Percentiles rank a stretch among this genome's conserved stretches.
Conservation (phyloP, 2,113 vertebrate genomes). For the Poecile atricapillus region DNA sequence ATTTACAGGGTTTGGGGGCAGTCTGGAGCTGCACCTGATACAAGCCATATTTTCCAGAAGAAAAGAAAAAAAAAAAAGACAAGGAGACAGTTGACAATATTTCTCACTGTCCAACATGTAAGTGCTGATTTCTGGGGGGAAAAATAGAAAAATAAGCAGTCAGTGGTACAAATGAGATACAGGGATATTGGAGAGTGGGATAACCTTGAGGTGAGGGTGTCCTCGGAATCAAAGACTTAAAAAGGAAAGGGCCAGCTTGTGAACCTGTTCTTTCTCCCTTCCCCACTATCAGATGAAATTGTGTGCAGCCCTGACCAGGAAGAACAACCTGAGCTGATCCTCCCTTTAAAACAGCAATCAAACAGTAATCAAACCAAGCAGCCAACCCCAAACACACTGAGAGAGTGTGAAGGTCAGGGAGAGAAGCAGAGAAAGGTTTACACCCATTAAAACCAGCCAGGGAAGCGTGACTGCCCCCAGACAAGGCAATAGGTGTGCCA, state of each 20-base stretch:
- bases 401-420: not conserved
- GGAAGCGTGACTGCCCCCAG: not conserved
- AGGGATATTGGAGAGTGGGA: not conserved
- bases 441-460: not conserved
- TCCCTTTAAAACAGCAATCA: not conserved
- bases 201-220: not conserved
- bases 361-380: not conserved
- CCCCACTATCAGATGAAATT: not conserved
- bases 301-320: fast-evolving
- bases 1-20: not conserved
- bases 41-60: not conserved
- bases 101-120: not conserved
- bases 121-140: fast-evolving
- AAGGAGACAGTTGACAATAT: not conserved
- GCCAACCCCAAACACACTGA: not conserved
- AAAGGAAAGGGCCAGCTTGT: not conserved
- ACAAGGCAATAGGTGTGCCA: not conserved
- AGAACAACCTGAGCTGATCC: not conserved
- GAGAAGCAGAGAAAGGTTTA: not conserved
- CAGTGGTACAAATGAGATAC: not conserved
- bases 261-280: not conserved
- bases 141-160: not conserved
- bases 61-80: not conserved
- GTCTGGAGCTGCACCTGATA: not conserved
- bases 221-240: not conserved